Conservation (phyloP, 2,888 invertebrate genomes). For the Mactromeris polynyma region DNA sequence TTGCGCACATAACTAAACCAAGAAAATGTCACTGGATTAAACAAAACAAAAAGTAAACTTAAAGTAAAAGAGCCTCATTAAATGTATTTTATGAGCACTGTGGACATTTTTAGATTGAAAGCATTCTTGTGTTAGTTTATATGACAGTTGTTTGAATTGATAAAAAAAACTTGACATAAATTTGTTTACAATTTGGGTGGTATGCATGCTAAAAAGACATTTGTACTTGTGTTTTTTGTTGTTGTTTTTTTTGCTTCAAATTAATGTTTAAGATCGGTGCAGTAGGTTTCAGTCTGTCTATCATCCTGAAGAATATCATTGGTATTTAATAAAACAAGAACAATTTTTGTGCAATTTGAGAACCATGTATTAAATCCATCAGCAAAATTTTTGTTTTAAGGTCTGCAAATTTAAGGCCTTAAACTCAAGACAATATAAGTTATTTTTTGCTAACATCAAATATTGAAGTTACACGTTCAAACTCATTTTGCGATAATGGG, state of each 20-base stretch:
- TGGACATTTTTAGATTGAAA: background rate
- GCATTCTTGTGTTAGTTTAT: background rate
- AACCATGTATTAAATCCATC: too few species aligned
- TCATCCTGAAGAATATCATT: too few species aligned
- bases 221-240: background rate
- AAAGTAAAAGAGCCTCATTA: background rate
- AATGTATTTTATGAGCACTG: background rate
- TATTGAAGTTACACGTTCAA: too few species aligned
- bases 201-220: background rate
- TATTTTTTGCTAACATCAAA: too few species aligned
- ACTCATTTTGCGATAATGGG: too few species aligned
- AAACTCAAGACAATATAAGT: too few species aligned
- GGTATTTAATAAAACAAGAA: too few species aligned
- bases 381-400: too few species aligned
- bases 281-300: too few species aligned
- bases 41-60: background rate
- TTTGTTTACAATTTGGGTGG: constrained; percentile 9
- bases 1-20: background rate
- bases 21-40: background rate
- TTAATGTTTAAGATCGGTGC: background rate
- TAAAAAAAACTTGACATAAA: background rate
- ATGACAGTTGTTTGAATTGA: background rate
- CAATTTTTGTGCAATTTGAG: too few species aligned
- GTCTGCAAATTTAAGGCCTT: too few species aligned
- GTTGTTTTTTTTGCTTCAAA: background rate